phyloP scores from a whole-genome alignment of 2,113 vertebrate species.

The Tretioscincus oriximinensis region DNA sequence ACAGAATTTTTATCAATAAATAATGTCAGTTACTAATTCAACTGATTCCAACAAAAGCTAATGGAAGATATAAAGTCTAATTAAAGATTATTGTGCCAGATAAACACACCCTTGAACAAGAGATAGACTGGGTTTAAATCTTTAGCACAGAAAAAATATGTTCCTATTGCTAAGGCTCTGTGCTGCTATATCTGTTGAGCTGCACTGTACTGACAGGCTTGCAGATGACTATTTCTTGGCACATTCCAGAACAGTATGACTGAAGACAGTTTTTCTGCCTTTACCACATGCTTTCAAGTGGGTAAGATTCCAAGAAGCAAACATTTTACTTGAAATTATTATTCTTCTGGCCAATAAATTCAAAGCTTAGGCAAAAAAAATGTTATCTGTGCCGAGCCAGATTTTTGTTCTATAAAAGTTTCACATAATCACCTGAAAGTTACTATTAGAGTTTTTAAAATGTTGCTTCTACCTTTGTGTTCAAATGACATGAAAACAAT shows the following conservation, averaged over 20 bases:
- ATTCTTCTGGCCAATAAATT: neutral
- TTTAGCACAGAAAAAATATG: neutral
- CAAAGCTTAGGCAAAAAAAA: neutral
- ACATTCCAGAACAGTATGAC: neutral
- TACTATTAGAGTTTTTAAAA: no score
- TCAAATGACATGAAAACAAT: no score
- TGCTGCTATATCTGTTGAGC: neutral
- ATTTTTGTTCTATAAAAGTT: neutral
- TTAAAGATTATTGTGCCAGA: neutral
- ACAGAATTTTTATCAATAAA: constrained; percentile 1
- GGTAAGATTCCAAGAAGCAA: constrained; percentile 11
- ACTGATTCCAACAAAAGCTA: neutral
- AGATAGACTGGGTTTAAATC: neutral
- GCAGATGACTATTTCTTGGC: constrained; percentile 13
- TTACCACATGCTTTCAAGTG: constrained; percentile 7
- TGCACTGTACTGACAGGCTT: constrained; percentile 11
- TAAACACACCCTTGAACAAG: neutral
- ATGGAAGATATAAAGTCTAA: neutral
- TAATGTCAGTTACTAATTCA: neutral
- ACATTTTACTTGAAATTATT: neutral
- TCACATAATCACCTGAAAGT: no score
- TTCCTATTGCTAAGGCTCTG: no score
- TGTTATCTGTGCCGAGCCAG: neutral
- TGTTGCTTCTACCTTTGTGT: no score
- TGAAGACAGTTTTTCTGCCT: neutral